Evolutionary conservation across 2,797 vertebrate species (phyloP), one percentile per base, ranked within the genome.

Genomic region (Urophycis tenuis): DNA sequence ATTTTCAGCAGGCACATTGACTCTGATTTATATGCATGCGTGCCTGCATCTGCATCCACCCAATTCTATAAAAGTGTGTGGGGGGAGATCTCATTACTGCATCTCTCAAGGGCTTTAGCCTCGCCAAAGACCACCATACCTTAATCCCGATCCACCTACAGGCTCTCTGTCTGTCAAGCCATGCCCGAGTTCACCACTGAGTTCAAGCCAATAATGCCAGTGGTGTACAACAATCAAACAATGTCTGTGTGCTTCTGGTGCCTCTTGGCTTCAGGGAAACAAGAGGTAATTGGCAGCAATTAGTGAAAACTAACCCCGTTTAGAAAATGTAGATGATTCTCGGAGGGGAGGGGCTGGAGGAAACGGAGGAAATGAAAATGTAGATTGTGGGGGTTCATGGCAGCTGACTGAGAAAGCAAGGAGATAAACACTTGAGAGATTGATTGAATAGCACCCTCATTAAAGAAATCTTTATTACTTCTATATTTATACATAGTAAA

Each of bases 121-220:
- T 32, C 31, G 81, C 33, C 31, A 31, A 33, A 75, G 82, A 85
- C 82, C 85, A 17, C 39, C 77, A 30, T 41, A 70, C 67, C 72
- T 76, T 76, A 71, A 74, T 80, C 30, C 73, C 73, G 31, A n/a
- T 53, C 41, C 45, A 74, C 39, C 76, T 36, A 31, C 30, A 7
- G 6, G 64, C 69, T 78, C 39, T 83, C 36, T 80, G 77, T 87
- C 86, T 84, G 74, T 81, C 78, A 77, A 77, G 25, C 11, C 9
- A 82, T 81, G 84, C 81, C 83, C 84, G 83, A 86, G 81, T 67
- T 67, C 60, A 29, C 60, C 82, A 82, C 74, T 78, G 79, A 87
- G 83, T 86, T 80, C 80, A 80, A 79, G 79, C 74, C 49, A 74
- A 85, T 71, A 80, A 75, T 32, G 70, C 53, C 72, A 67, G 29